Percentiles rank a stretch among this genome's conserved stretches.
phyloP scores from a whole-genome alignment of 2,888 invertebrate species.

The Agrenia bidenticulata region DNA sequence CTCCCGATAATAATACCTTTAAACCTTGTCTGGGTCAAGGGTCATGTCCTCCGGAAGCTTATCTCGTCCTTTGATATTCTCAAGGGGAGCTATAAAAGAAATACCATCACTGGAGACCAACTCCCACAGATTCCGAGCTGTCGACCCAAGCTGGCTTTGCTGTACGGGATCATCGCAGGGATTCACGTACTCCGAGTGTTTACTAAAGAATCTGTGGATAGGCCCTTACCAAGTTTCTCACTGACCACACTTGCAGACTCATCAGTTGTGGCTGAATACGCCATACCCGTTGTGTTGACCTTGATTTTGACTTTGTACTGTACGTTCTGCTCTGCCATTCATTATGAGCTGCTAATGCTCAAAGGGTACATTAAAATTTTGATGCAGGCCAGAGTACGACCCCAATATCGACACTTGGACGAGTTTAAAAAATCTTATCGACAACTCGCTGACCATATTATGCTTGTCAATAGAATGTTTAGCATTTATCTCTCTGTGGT shows the following conservation, averaged over 20 bases:
- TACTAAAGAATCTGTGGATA: neutral
- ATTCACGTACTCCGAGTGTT: neutral
- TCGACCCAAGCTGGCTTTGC: neutral
- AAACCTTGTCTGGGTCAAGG: constrained; percentile 3
- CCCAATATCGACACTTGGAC: neutral
- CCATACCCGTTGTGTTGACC: neutral
- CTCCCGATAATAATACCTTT: constrained; percentile 4
- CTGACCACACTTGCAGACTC: neutral
- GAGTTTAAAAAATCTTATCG: constrained; percentile 6
- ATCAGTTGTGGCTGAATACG: neutral
- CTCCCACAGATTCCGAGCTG: neutral
- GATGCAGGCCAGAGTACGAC: neutral
- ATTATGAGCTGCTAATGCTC: neutral
- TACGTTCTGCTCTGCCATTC: neutral
- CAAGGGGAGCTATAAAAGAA: neutral
- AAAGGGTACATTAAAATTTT: neutral
- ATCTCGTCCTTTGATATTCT: neutral
- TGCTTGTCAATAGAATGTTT: neutral
- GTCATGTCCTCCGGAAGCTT: neutral
- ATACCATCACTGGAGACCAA: neutral
- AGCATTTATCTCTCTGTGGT: constrained; percentile 1
- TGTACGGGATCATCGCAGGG: neutral
- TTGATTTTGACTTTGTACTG: neutral
- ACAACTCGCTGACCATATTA: constrained; percentile 4
- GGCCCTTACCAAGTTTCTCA: neutral